Evolutionary conservation across 2,113 vertebrate genomes (phyloP), one percentile per base, ranked within the genome.

Genomic region (Galeopterus variegatus): DNA sequence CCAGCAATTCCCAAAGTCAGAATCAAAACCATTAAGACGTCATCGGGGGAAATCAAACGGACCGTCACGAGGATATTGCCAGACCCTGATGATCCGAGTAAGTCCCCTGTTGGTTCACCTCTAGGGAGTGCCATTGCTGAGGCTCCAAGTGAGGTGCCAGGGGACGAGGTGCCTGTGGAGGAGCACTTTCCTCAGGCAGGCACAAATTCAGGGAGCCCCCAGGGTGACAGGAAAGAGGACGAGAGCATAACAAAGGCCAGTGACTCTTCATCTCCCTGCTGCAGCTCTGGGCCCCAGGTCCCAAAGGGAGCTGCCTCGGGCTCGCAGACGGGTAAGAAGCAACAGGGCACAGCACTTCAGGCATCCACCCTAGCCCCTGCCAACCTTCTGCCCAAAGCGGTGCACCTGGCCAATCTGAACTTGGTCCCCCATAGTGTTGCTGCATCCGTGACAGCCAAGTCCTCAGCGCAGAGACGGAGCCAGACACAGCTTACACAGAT

Each of bases 11-110:
- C 99, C 92, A 99, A 99, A 98, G 99, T 99, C 85, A 98, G 99
- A 95, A 99, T 99, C 97, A 99, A 99, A 98, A 99, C 99, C 84
- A 99, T 99, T 93, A 99, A 99, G 98, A 99, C 99, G 0, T 99
- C 99, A 17, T 99, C 99, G 0, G 99, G 99, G 76, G 99, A 99
- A 97, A 99, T 99, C 97, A 99, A 99, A 98, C 99, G 99, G 94
- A 99, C 99, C 0, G 99, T 99, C 65, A 99, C 99, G 0, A 99
- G 99, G 92, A 99, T 99, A 96, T 97, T 99, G 88, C 99, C 99
- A 10, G 99, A 99, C 95, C 99, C 98, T 0, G 99, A 99, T 23
- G 99, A 99, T 19, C 94, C 99, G 80, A 98, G 98, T 58, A 99
- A 99, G 79, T 99, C 99, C 26, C 99, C 99, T 10, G 99, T 99